Evolutionary conservation across 92 coral and sea anemone species (phyloP).

Genomic region (Porites cylindrica): DNA sequence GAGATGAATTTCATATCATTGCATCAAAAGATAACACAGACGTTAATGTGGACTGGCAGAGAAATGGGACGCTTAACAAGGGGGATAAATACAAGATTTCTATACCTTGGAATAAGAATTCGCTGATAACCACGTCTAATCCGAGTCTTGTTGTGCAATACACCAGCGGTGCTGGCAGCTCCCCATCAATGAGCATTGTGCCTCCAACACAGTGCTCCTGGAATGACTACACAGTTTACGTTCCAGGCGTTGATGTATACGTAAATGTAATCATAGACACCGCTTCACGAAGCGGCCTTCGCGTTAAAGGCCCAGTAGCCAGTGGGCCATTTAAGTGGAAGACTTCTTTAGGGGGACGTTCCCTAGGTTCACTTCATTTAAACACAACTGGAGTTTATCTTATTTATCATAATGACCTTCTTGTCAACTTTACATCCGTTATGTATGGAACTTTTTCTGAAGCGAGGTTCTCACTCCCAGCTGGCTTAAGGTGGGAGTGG

Average conservation of each 20-base stretch:
- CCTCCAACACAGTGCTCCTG: slow-evolving; percentile 78
- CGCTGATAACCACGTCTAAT: slow-evolving; percentile 59
- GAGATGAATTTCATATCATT: slow-evolving; percentile 80
- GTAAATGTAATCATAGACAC: no score
- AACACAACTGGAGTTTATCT: slow-evolving; percentile 44
- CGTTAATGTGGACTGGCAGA: slow-evolving; percentile 57
- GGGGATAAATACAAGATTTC: slow-evolving; percentile 64
- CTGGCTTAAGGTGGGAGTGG: slow-evolving; percentile 60
- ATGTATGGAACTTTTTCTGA: slow-evolving; percentile 69
- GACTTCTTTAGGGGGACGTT: no score
- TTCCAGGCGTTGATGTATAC: slow-evolving; percentile 45
- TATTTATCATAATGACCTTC: slow-evolving; percentile 76
- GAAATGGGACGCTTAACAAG: slow-evolving; percentile 14
- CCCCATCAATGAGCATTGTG: slow-evolving; percentile 76
- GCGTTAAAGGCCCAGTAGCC: no score
- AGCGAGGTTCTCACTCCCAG: slow-evolving; percentile 82
- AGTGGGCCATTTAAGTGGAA: no score
- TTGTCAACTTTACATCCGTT: slow-evolving; percentile 70
- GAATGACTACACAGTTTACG: slow-evolving; percentile 78
- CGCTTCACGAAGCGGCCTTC: no score
- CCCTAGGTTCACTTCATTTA: slow-evolving; percentile 46
- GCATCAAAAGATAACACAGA: slow-evolving; percentile 73
- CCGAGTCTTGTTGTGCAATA: slow-evolving; percentile 88
- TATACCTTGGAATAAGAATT: slow-evolving; percentile 46
- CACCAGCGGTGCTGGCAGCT: slow-evolving; percentile 54